Conservation (phyloP, 2,797 vertebrate genomes). For the Cygnus olor region DNA sequence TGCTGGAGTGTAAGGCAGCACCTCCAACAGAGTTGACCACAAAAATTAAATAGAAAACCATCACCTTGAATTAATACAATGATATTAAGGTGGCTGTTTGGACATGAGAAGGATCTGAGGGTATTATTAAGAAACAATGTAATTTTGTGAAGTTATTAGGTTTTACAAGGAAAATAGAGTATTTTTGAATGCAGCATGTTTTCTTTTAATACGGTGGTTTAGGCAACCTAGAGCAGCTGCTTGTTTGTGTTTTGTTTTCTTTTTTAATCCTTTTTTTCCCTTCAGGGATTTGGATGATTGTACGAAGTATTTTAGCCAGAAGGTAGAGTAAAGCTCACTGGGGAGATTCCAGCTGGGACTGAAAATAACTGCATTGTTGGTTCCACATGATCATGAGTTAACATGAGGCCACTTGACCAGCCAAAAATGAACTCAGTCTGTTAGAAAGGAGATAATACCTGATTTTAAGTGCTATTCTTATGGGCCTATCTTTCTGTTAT, state of each 20-base stretch:
- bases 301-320: conserved; percentile 45
- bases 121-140: not conserved
- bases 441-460: not conserved
- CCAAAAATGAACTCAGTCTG: not conserved
- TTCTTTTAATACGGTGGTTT: not conserved
- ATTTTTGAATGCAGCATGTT: not conserved
- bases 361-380: not conserved
- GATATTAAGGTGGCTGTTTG: not conserved
- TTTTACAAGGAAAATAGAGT: not conserved
- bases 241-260: not conserved
- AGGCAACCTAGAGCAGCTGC: conserved; percentile 3
- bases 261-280: not conserved
- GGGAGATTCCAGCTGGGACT: conserved; percentile 44
- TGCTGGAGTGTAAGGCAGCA: not conserved
- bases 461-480: not conserved
- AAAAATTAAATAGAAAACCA: too few relatives aligned
- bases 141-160: not conserved
- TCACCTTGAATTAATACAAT: not conserved
- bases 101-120: not conserved
- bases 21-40: not conserved
- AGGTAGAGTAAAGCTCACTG: conserved; percentile 24
- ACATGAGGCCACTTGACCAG: not conserved
- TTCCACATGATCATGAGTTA: not conserved
- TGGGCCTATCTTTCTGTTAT: not conserved
- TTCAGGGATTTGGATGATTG: conserved; percentile 39